A percentile compares a stretch with the other conserved stretches of the same genome.
Conservation (phyloP, 2,888 invertebrate species). For the Tenthredo distinguenda region DNA sequence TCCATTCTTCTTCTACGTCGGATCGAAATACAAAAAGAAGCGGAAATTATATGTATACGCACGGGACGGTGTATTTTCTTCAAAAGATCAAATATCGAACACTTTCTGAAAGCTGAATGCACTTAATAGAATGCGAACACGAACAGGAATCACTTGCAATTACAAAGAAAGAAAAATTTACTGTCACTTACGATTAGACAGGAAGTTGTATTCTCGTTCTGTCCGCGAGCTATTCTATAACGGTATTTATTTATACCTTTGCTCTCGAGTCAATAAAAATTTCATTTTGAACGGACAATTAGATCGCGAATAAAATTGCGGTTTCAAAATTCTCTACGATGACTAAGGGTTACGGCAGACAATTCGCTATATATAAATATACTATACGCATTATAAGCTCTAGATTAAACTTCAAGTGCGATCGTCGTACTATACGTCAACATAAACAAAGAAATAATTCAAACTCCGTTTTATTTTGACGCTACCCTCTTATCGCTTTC, state of each 20-base stretch:
- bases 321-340: not conserved
- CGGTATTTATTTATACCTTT: not conserved
- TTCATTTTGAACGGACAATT: not conserved
- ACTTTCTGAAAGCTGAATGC: conserved; percentile 11
- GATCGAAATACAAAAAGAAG: not conserved
- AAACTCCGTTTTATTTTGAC: conserved; percentile 15
- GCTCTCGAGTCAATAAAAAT: not conserved
- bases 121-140: not conserved
- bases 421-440: conserved; percentile 1
- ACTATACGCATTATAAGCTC: not conserved
- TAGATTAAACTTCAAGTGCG: conserved; percentile 26
- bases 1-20: not conserved
- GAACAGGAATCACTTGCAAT: not conserved
- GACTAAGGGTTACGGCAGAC: not conserved
- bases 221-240: not conserved
- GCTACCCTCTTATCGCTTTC: conserved; percentile 7
- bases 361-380: not conserved
- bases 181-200: not conserved
- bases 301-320: not conserved
- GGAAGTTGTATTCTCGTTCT: conserved; percentile 1
- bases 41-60: not conserved
- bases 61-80: not conserved
- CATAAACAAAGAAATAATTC: conserved; percentile 41
- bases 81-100: not conserved
- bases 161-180: conserved; percentile 17